Base-by-base conservation (phyloP, 2,113 vertebrate species). In the Peucedramus taeniatus region DNA sequence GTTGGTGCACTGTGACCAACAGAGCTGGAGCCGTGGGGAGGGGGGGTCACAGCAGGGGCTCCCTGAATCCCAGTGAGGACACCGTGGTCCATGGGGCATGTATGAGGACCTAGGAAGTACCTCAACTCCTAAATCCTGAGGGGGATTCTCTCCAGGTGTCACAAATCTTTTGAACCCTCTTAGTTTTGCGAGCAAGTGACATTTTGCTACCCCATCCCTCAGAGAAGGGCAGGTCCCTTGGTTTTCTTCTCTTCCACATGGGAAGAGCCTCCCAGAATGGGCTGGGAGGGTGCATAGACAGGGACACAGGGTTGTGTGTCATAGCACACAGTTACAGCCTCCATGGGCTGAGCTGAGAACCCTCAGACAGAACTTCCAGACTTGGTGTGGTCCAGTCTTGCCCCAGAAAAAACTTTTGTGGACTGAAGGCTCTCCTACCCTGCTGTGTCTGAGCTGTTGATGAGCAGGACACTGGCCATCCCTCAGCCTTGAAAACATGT, bases 381-480 rank as follows among this genome's bases (percentile, higher is more conserved):
- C 16, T 57, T 3, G 1, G 4, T 22, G 7, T 21, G 49, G 9
- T 69, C 33, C 53, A 30, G 9, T 19, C 49, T 64, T 69, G 27
- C 6, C 30, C 33, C 31, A 63, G 50, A 39, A 87, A 53, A 49
- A 4, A 1, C 22, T 24, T 39, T 7, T 22, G 22, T 54, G 84
- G 30, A 4, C 18, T 1, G 2, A 19, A 76, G 44, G 27, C 9
- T 56, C 30, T 45, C 42, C 54, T 35, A 8, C 23, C 20, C n/a
- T 2, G 1, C 14, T 50, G 9, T 33, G 30, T 47, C 51, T 82
- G 47, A 35, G 23, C 2, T 1, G 4, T 1, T 4, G 21, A 66
- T 56, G 47, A 78, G 30, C 13, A 56, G 72, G 70, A 83, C 45
- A 30, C 6, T 5, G 31, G 18, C 16, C 39, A 19, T 35, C 18